Evolutionary conservation across 2,797 vertebrate genomes (phyloP).

Genomic region (Argyrosomus regius): DNA sequence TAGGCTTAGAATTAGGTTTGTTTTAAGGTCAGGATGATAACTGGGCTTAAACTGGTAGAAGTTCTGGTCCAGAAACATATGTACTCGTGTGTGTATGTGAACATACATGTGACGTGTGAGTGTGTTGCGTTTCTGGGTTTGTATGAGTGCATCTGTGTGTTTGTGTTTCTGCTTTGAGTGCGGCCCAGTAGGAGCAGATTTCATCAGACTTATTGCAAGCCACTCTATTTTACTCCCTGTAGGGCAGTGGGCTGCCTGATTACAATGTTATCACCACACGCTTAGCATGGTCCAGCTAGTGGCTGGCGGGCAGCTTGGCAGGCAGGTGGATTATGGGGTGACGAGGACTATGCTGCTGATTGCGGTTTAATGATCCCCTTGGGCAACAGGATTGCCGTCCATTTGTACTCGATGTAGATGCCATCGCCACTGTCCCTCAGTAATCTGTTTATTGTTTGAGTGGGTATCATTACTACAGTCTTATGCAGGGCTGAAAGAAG

Average conservation of each 20-base stretch:
- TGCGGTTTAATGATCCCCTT: conserved; percentile 47
- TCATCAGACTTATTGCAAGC: conserved; percentile 55
- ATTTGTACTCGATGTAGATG: conserved; percentile 18
- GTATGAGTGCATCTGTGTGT: neutral
- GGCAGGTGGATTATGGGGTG: conserved; percentile 38
- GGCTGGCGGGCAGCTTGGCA: conserved; percentile 34
- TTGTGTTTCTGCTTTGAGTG: conserved; percentile 15
- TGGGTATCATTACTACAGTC: conserved; percentile 2
- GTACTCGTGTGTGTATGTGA: too few relatives aligned
- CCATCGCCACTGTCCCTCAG: conserved; percentile 4
- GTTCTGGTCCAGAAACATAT: too few relatives aligned
- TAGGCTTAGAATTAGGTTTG: neutral
- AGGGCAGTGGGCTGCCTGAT: conserved; percentile 52
- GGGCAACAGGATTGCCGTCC: neutral
- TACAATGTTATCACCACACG: conserved; percentile 42
- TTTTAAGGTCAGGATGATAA: neutral
- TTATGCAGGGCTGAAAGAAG: conserved; percentile 5
- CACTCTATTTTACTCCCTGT: conserved; percentile 42
- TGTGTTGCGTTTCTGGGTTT: conserved; percentile 2
- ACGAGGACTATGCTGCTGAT: conserved; percentile 25
- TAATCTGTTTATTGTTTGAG: conserved; percentile 28
- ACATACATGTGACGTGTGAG: neutral
- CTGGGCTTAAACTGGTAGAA: too few relatives aligned
- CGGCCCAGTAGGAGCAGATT: conserved; percentile 44
- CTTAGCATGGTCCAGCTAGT: conserved; percentile 29